Conservation (phyloP, 2,888 invertebrate genomes). For the Oscheius sp. region DNA sequence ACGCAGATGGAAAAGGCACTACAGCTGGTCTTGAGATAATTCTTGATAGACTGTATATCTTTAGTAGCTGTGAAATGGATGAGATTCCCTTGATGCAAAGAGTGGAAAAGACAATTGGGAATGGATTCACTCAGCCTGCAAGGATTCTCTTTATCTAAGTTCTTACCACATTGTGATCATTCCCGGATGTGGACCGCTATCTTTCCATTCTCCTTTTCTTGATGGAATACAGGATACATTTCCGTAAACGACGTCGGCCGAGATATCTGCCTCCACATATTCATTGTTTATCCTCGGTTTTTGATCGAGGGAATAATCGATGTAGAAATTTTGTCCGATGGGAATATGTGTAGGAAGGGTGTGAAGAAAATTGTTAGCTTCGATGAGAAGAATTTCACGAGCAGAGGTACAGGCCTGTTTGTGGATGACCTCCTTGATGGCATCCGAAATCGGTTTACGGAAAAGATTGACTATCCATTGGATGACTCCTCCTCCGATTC, state of each 20-base stretch:
- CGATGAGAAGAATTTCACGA: slow-evolving; percentile 43
- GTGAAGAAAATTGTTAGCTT: slow-evolving; percentile 58
- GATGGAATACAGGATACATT: slow-evolving; percentile 48
- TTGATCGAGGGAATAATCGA: slow-evolving; percentile 54
- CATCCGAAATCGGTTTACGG: slow-evolving; percentile 44
- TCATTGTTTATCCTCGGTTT: slow-evolving; percentile 48
- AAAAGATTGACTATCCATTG: slow-evolving; percentile 65
- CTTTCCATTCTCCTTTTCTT: slow-evolving; percentile 39
- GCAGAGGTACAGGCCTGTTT: slow-evolving; percentile 56
- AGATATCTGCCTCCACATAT: slow-evolving; percentile 49
- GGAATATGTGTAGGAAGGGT: slow-evolving; percentile 55
- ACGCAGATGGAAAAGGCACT: slow-evolving; percentile 54
- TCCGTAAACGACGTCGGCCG: slow-evolving; percentile 58
- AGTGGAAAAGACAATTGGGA: slow-evolving; percentile 58
- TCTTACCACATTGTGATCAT: slow-evolving; percentile 63
- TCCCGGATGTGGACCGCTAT: slow-evolving; percentile 39
- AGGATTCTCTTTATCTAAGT: no score
- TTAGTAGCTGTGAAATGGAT: slow-evolving; percentile 50
- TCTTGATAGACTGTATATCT: slow-evolving; percentile 36
- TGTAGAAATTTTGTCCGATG: slow-evolving; percentile 52
- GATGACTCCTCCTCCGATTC: slow-evolving; percentile 60
- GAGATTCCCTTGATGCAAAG: slow-evolving; percentile 49
- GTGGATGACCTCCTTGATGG: slow-evolving; percentile 53
- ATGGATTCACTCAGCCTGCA: slow-evolving; percentile 56
- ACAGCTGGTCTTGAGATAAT: slow-evolving; percentile 58